phyloP scores from a whole-genome alignment of 1,140 invertebrate species.

The Drosophila grimshawi region DNA sequence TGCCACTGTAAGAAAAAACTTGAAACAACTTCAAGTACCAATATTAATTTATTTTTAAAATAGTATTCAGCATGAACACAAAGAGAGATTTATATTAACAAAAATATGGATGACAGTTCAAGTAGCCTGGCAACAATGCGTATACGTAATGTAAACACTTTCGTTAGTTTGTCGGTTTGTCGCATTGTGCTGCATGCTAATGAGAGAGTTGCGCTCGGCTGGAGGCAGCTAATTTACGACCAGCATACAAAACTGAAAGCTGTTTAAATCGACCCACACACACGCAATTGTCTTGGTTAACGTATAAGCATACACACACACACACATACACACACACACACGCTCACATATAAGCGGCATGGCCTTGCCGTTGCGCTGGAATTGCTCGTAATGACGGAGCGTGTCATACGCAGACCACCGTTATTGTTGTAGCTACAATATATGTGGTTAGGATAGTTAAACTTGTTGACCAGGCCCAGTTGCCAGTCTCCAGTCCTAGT shows the following conservation, averaged over 20 bases:
- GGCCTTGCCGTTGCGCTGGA: conserved; percentile 62
- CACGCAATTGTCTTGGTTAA: conserved; percentile 15
- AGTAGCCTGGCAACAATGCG: conserved; percentile 44
- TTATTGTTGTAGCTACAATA: conserved; percentile 45
- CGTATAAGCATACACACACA: conserved; percentile 5
- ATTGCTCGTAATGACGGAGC: conserved; percentile 53
- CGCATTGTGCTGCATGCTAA: conserved; percentile 37
- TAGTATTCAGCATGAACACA: no score
- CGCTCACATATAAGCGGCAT: conserved; percentile 37
- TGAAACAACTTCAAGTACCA: no score
- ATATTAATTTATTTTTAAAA: no score
- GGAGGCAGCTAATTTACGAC: conserved; percentile 27
- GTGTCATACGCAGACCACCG: conserved; percentile 48
- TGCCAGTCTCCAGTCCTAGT: neutral
- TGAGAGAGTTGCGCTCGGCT: conserved; percentile 7
- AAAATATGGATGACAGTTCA: neutral
- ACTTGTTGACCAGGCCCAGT: conserved; percentile 7
- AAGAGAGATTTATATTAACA: no score
- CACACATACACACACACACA: conserved; percentile 18
- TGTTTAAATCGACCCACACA: conserved; percentile 3
- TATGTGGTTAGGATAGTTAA: conserved; percentile 23
- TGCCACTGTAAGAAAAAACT: no score
- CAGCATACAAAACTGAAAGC: conserved; percentile 29
- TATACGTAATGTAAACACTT: conserved; percentile 55
- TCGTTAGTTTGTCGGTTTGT: conserved; percentile 21